Evolutionary conservation across 2,797 vertebrate species (phyloP).

Genomic region (Bradypodion pumilum): DNA sequence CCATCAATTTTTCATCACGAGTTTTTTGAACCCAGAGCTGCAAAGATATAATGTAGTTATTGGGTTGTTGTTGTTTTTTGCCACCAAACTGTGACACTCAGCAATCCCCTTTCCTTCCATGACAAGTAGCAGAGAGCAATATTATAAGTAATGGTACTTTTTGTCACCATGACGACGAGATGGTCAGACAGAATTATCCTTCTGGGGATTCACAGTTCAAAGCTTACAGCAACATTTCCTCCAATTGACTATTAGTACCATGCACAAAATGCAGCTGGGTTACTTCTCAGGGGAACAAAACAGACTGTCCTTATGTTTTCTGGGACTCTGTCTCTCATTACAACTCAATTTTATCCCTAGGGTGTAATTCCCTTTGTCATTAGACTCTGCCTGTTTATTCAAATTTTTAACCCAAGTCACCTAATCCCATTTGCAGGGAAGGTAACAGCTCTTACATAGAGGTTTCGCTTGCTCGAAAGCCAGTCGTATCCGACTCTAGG

Average conservation of each 20-base stretch:
- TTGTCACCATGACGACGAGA: slow-evolving; percentile 61
- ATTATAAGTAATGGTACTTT: slow-evolving; percentile 23
- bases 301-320: neutral
- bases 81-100: neutral
- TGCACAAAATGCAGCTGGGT: slow-evolving; percentile 36
- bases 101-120: neutral
- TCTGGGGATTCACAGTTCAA: slow-evolving; percentile 26
- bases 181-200: slow-evolving; percentile 40
- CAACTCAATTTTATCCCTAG: neutral
- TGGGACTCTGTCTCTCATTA: neutral
- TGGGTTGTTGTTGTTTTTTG: too few relatives aligned
- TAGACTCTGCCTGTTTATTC: neutral
- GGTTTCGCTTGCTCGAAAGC: too few relatives aligned
- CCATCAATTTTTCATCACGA: too few relatives aligned
- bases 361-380: neutral
- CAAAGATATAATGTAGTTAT: neutral
- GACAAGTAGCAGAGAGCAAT: neutral
- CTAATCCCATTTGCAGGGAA: neutral
- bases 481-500: too few relatives aligned
- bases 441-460: neutral
- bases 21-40: neutral
- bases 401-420: neutral
- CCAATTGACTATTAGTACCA: slow-evolving; percentile 32
- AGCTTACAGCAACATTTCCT: slow-evolving; percentile 46
- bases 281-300: slow-evolving; percentile 13